A percentile compares a stretch with the other conserved stretches of the same genome.
phyloP scores from a whole-genome alignment of 1,140 invertebrate genomes.

The Zaprionus inermis region DNA sequence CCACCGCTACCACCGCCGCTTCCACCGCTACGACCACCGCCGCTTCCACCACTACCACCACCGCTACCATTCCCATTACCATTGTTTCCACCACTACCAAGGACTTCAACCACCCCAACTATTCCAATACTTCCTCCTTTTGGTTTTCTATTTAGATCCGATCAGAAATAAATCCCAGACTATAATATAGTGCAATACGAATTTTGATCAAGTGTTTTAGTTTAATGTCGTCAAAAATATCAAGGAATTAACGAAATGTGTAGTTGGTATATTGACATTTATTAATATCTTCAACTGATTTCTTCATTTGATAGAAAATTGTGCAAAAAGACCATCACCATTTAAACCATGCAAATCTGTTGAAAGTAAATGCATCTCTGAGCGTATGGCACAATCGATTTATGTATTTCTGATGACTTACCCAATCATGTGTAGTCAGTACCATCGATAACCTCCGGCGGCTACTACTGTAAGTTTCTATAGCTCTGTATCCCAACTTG shows the following conservation, averaged over 20 bases:
- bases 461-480: background rate
- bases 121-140: background rate
- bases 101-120: background rate
- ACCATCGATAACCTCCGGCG: slow-evolving; percentile 12
- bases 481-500: slow-evolving; percentile 11
- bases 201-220: no score
- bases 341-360: slow-evolving; percentile 39
- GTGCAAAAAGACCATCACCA: slow-evolving; percentile 12
- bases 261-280: background rate
- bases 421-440: slow-evolving; percentile 14
- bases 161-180: background rate
- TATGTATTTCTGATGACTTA: background rate
- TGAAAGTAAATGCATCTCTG: background rate
- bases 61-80: background rate
- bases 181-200: no score
- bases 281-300: background rate
- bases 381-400: background rate
- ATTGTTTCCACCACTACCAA: background rate
- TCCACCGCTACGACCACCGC: background rate
- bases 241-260: background rate
- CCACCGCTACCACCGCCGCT: background rate
- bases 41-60: background rate
- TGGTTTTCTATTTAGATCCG: background rate
- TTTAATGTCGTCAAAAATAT: no score
- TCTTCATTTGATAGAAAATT: background rate